Conservation (phyloP, 2,888 invertebrate species). For the Machimus rusticus region DNA sequence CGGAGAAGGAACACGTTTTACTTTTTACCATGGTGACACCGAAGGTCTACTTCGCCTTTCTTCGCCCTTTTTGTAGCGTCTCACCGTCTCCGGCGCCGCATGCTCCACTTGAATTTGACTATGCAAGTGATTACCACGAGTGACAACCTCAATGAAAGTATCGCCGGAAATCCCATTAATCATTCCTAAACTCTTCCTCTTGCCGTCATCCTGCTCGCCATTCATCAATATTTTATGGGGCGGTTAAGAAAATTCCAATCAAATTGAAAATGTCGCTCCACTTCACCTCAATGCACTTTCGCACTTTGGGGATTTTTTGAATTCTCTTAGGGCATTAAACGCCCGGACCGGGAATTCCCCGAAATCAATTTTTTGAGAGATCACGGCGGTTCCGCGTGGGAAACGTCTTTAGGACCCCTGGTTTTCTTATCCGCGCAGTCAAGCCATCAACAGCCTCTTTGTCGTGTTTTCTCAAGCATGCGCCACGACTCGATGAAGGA, state of each 20-base stretch:
- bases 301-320: not conserved
- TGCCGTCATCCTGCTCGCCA: not conserved
- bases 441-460: not conserved
- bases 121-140: not conserved
- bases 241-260: conserved; percentile 1
- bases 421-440: not conserved
- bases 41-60: not conserved
- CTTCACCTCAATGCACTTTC: not conserved
- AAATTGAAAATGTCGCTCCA: not conserved
- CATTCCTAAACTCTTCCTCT: not conserved
- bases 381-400: not conserved
- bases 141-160: conserved; percentile 13
- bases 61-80: not conserved
- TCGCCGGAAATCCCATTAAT: not conserved
- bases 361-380: not conserved
- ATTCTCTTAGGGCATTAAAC: not conserved
- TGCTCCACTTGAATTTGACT: conserved; percentile 4
- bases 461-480: conserved; percentile 9
- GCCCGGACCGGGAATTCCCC: not conserved
- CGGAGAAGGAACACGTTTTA: not conserved
- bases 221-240: conserved; percentile 8
- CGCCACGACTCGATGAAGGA: not conserved
- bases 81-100: not conserved
- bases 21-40: not conserved
- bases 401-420: not conserved